These are phyloP conservation scores for Gobio occitaniae DNA, from an alignment of 2,797 vertebrate species.

Conservation along the genomic window DNA sequence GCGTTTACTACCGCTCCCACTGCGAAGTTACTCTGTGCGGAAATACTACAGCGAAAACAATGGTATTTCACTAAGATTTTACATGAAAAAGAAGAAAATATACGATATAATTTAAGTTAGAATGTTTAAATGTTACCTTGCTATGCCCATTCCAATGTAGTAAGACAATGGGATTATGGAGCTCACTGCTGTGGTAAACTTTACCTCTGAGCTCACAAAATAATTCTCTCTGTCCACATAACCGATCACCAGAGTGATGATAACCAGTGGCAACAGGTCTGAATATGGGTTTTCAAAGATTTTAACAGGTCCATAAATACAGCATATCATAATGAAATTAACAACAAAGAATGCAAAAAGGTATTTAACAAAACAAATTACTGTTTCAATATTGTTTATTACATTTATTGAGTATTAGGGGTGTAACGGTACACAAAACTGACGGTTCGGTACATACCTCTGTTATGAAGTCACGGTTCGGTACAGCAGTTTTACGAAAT, in stretches of 20 bases:
- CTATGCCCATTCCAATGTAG: conserved; percentile 92
- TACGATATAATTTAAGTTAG: not conserved
- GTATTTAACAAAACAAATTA: not conserved
- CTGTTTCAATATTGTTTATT: not conserved
- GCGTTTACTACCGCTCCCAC: conserved; percentile 91
- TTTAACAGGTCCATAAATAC: conserved; percentile 42
- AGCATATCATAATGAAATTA: not conserved
- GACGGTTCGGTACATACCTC: too few relatives aligned
- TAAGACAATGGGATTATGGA: conserved; percentile 91
- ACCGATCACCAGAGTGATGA: conserved; percentile 82
- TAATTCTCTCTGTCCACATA: conserved; percentile 79
- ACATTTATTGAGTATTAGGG: not conserved
- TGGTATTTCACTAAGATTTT: not conserved
- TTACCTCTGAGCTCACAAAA: conserved; percentile 75
- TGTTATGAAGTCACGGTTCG: too few relatives aligned
- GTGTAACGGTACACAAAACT: too few relatives aligned
- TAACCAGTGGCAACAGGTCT: conserved; percentile 86
- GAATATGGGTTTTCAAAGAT: conserved; percentile 65
- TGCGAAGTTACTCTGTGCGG: conserved; percentile 89
- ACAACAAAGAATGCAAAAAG: not conserved
- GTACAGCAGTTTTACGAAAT: too few relatives aligned
- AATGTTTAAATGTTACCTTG: conserved; percentile 77
- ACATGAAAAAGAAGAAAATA: not conserved
- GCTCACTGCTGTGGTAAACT: conserved; percentile 83
- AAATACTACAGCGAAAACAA: conserved; percentile 76